Conservation (phyloP, 53 echinoderm and acorn worm genomes). For the Temnopleurus reevesii region DNA sequence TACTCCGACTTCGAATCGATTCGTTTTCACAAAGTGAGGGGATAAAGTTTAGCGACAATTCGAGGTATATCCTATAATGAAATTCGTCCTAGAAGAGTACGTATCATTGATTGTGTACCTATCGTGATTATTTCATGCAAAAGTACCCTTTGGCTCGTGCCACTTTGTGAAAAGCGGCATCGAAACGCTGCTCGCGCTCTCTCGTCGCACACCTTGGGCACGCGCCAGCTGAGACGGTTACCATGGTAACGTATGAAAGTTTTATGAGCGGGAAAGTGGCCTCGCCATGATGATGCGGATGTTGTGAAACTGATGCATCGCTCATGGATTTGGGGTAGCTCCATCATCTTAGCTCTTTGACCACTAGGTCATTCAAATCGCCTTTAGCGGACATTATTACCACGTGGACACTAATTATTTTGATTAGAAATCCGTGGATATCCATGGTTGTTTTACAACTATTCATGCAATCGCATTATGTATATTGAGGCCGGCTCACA, state of each 20-base stretch:
- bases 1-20: no score
- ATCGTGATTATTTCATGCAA: no score
- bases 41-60: no score
- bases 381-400: neutral
- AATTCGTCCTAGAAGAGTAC: no score
- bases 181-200: neutral
- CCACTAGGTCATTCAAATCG: neutral
- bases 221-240: slow-evolving; percentile 56
- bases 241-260: slow-evolving; percentile 40
- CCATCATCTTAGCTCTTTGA: neutral
- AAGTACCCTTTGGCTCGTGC: neutral
- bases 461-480: no score
- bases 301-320: slow-evolving; percentile 41
- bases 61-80: no score
- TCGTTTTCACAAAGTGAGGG: no score
- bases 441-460: no score
- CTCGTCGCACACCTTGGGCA: slow-evolving; percentile 39
- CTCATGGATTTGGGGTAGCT: neutral
- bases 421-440: no score
- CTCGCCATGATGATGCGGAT: neutral
- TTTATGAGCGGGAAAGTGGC: slow-evolving; percentile 38
- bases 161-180: neutral
- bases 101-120: neutral
- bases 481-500: no score
- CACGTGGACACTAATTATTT: no score